Evolutionary conservation across 2,797 vertebrate species (phyloP), one percentile per base, ranked within the genome.

Genomic region (Falco biarmicus): DNA sequence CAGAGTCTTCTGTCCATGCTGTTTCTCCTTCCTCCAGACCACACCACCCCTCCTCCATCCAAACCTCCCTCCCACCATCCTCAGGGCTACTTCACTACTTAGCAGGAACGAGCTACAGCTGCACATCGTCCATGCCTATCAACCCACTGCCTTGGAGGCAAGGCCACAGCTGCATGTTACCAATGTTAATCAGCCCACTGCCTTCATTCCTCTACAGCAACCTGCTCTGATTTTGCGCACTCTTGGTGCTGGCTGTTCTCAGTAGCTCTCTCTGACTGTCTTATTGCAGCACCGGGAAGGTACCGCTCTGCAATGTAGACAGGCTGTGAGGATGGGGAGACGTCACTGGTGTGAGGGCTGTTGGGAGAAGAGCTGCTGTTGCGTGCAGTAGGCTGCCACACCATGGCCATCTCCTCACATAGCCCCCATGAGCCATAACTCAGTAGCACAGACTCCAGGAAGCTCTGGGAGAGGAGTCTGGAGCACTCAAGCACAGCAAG

Each of bases 401-500:
- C 41, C 31, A 13, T 22, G n/a, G 29, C 32, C 68, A 15, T 57
- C 14, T 76, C 43, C 32, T 71, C 13, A 21, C 25, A 43, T 18
- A 60, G 51, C n/a, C 61, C 39, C 53, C 19, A 3, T 0, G 1
- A 76, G 5, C 21, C 17, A 5, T 22, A 45, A 39, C 34, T 45
- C 50, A 48, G 50, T 8, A 32, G 28, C 10, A 48, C 48, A 57
- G 43, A 17, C 12, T 59, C 59, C 39, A 54, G 45, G 29, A 76
- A 59, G 25, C 51, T 26, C 29, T 47, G 45, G 11, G 19, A 78
- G 22, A 65, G n/a, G 18, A 69, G 24, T 43, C 24, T 79, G 71
- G 41, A 48, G 13, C 32, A 43, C 22, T 3, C 61, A 61, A 70
- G 51, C 25, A 56, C 32, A 70, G 37, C 32, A 61, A 47, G 57